These are phyloP conservation scores for Melanophora roralis DNA, from an alignment of 2,888 invertebrate genomes.

Conservation along the genomic window DNA sequence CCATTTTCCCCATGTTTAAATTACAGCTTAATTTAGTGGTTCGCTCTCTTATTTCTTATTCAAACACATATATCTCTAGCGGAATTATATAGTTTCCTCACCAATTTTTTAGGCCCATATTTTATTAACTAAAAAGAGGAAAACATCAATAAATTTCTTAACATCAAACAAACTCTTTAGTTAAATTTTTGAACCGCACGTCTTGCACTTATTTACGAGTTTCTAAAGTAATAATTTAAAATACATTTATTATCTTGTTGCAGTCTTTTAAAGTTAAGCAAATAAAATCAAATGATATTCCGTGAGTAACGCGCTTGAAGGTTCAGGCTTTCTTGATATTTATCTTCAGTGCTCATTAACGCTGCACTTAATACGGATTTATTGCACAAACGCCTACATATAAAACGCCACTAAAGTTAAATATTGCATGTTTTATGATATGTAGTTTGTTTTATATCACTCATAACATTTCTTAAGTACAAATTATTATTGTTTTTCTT, in stretches of 20 bases:
- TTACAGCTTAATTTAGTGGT: no score
- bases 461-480: conserved; percentile 25
- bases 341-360: conserved; percentile 67
- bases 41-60: no score
- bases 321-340: conserved; percentile 11
- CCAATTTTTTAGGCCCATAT: conserved; percentile 38
- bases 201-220: conserved; percentile 18
- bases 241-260: conserved; percentile 28
- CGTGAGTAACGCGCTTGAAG: neutral
- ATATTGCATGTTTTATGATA: conserved; percentile 25
- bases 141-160: conserved; percentile 14
- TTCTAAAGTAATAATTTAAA: conserved; percentile 10
- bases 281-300: conserved; percentile 31
- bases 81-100: no score
- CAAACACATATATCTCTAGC: no score
- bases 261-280: conserved; percentile 27
- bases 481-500: conserved; percentile 47
- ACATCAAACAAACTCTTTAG: conserved; percentile 3
- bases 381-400: conserved; percentile 70
- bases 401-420: conserved; percentile 54
- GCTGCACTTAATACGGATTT: conserved; percentile 73
- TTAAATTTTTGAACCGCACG: conserved; percentile 10
- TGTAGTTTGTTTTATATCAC: conserved; percentile 4
- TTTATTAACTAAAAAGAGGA: conserved; percentile 16
- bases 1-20: no score